Evolutionary conservation across 2,113 vertebrate genomes (phyloP).

Genomic region (Erpornis zantholeuca): DNA sequence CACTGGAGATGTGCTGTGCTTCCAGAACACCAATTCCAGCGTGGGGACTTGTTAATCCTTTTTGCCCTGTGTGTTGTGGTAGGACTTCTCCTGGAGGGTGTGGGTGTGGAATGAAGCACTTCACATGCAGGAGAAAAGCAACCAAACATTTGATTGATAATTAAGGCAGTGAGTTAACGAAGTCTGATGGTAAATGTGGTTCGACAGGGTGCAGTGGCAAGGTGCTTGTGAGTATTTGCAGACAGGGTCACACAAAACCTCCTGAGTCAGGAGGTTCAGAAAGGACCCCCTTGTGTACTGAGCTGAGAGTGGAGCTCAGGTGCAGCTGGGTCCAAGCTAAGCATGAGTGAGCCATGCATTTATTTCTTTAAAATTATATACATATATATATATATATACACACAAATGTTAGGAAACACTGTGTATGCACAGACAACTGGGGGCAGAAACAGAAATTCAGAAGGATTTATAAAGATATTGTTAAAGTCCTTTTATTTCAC

Average conservation of each 20-base stretch:
- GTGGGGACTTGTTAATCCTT: not conserved
- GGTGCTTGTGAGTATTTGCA: not conserved
- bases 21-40: not conserved
- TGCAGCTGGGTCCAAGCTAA: not conserved
- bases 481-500: not conserved
- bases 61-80: not conserved
- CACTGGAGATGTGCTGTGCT: not conserved
- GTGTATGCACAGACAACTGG: not conserved
- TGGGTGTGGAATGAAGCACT: not conserved
- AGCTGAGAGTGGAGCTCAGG: too few relatives aligned
- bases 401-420: not conserved
- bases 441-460: not conserved
- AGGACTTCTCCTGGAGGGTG: not conserved
- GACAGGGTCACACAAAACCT: too few relatives aligned
- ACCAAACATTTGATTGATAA: accelerated
- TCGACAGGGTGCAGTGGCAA: not conserved
- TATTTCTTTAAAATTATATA: not conserved
- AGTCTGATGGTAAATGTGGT: accelerated
- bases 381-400: accelerated
- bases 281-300: not conserved
- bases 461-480: not conserved
- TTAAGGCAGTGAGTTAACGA: not conserved
- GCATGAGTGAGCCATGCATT: not conserved
- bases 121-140: not conserved
- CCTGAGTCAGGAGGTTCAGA: accelerated